Evolutionary conservation across 1,140 invertebrate species (phyloP).

Genomic region (Scaptomyza graminum): DNA sequence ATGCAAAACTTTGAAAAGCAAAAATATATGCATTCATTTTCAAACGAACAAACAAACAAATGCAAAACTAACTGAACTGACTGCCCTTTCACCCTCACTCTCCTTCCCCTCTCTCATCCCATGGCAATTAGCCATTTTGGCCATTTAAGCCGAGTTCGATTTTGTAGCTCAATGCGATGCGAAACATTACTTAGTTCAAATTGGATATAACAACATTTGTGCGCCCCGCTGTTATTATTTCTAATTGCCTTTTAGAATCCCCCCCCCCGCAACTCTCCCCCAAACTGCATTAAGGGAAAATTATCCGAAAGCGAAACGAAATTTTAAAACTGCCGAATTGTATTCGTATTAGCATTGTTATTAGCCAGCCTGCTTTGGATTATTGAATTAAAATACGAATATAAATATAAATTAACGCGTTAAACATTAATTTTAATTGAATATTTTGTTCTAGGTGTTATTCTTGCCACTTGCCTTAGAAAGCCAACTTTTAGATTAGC

Average conservation of each 20-base stretch:
- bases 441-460: constrained; percentile 1
- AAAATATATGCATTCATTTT: constrained; percentile 3
- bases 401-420: constrained; percentile 50
- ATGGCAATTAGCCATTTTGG: background rate
- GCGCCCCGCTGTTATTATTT: constrained; percentile 70
- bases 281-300: constrained; percentile 19
- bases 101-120: background rate
- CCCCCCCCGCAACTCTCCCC: too few relatives aligned
- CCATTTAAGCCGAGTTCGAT: constrained; percentile 26
- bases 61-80: background rate
- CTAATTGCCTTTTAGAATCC: constrained; percentile 63
- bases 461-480: background rate
- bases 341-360: background rate
- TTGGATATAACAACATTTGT: constrained; percentile 48
- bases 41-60: background rate
- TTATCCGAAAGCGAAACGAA: background rate
- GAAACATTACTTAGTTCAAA: constrained; percentile 54
- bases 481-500: background rate
- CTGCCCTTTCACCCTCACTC: background rate
- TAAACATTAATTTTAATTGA: constrained; percentile 57
- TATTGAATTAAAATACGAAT: constrained; percentile 37
- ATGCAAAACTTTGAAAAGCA: constrained; percentile 19
- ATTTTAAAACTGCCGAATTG: too few relatives aligned
- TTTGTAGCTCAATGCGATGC: constrained; percentile 38
- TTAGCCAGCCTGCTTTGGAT: constrained; percentile 30